Evolutionary conservation across 2,888 invertebrate species (phyloP).

Genomic region (Salticus scenicus): DNA sequence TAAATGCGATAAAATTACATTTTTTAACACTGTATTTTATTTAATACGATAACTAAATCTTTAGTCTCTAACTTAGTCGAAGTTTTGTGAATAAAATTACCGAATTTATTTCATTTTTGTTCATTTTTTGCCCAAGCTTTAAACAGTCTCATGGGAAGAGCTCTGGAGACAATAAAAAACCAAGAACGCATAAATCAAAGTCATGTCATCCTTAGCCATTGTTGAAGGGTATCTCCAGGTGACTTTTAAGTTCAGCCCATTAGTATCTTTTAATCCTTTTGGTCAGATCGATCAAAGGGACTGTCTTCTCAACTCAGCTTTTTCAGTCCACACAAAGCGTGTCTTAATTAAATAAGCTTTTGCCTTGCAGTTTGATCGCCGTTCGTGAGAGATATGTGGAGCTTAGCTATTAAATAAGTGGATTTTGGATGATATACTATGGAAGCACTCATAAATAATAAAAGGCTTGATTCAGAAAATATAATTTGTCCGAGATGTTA

Average conservation of each 20-base stretch:
- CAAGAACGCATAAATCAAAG: constrained; percentile 29
- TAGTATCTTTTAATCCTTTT: constrained; percentile 28
- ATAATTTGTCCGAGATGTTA: too few species aligned
- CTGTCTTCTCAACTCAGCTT: constrained; percentile 6
- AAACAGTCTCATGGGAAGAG: constrained; percentile 6
- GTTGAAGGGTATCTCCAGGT: constrained; percentile 25
- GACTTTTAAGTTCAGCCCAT: constrained; percentile 13
- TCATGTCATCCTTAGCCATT: constrained; percentile 15
- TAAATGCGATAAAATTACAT: too few species aligned
- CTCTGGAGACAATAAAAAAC: neutral
- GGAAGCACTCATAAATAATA: too few species aligned
- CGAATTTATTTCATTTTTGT: neutral
- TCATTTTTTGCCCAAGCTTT: neutral
- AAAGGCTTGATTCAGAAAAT: too few species aligned
- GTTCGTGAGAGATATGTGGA: neutral
- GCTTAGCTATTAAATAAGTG: neutral
- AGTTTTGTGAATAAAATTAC: too few species aligned
- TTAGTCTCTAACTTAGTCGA: too few species aligned
- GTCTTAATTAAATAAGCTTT: constrained; percentile 25
- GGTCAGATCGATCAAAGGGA: constrained; percentile 18
- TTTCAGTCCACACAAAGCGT: neutral
- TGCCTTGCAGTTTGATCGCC: neutral
- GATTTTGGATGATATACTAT: neutral
- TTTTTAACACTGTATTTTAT: too few species aligned
- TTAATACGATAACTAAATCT: too few species aligned